Evolutionary conservation across 2,797 vertebrate genomes (phyloP).

Genomic region (Gambelia wislizenii): DNA sequence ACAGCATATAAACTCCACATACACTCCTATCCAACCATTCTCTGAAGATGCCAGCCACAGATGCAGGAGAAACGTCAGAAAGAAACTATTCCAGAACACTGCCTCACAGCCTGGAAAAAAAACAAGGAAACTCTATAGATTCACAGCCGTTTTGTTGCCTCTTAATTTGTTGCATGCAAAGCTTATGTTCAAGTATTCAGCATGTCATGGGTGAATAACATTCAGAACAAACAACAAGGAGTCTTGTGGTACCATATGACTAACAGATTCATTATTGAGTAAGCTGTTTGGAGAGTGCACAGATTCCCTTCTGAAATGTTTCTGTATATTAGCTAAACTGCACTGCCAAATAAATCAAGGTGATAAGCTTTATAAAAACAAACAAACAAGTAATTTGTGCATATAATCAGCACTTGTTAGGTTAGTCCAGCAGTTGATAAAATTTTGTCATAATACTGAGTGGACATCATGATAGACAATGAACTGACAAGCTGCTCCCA

Average conservation of each 20-base stretch:
- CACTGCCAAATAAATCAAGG: background rate
- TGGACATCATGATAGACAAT: background rate
- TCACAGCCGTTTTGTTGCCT: background rate
- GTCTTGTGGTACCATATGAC: no score
- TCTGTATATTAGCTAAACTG: background rate
- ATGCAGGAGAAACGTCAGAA: no score
- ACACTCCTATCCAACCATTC: no score
- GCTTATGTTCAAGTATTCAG: background rate
- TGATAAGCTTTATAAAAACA: no score
- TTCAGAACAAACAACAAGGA: background rate
- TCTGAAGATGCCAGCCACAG: no score
- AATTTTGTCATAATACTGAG: background rate
- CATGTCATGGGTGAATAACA: background rate
- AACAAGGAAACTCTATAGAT: no score
- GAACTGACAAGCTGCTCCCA: background rate
- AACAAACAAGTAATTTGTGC: background rate
- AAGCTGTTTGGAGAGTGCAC: background rate
- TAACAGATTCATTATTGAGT: background rate
- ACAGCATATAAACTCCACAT: no score
- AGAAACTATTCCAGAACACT: no score
- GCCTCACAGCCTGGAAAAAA: no score
- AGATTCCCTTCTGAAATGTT: background rate
- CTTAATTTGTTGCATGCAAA: background rate
- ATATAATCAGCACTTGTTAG: background rate
- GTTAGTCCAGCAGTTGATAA: background rate